Percentiles rank a stretch among this genome's conserved stretches.
These are phyloP conservation scores for Hyla sarda DNA, from an alignment of 2,113 vertebrate species.

Conservation along the genomic window DNA sequence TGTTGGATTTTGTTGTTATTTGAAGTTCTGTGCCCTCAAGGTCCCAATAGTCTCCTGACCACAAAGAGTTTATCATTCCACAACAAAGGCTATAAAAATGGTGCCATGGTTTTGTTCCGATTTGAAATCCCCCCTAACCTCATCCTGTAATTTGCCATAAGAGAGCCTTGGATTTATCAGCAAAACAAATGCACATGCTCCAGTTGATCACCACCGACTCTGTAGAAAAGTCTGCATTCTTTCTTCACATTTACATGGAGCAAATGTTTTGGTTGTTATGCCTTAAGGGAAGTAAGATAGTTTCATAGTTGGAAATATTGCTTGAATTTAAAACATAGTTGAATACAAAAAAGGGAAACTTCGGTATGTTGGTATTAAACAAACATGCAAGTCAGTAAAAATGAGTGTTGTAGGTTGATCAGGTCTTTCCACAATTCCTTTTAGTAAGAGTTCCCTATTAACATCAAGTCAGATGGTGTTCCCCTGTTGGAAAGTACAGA, in stretches of 20 bases:
- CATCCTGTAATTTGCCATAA: conserved; percentile 79
- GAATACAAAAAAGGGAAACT: not conserved
- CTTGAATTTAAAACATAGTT: conserved; percentile 15
- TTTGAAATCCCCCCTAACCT: conserved; percentile 69
- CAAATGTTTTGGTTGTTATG: conserved; percentile 34
- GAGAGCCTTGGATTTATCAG: conserved; percentile 69
- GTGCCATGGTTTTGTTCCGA: conserved; percentile 65
- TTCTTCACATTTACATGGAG: conserved; percentile 40
- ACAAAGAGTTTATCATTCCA: conserved; percentile 80
- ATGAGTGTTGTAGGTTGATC: not conserved
- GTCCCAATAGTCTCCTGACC: conserved; percentile 59
- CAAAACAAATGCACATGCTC: conserved; percentile 73
- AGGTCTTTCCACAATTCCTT: too few relatives aligned
- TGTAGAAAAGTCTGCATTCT: conserved; percentile 61
- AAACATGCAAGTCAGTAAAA: not conserved
- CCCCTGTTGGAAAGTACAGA: too few relatives aligned
- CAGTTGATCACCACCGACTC: conserved; percentile 57
- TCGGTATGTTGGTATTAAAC: conserved; percentile 15
- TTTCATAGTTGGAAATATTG: conserved; percentile 36
- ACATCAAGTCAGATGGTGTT: too few relatives aligned
- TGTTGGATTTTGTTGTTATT: conserved; percentile 86
- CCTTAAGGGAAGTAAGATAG: conserved; percentile 26
- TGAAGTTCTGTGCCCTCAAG: conserved; percentile 85
- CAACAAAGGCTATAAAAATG: conserved; percentile 74
- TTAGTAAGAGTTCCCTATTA: too few relatives aligned